Base-by-base conservation (phyloP, 1,140 invertebrate species). In the Arion vulgaris region DNA sequence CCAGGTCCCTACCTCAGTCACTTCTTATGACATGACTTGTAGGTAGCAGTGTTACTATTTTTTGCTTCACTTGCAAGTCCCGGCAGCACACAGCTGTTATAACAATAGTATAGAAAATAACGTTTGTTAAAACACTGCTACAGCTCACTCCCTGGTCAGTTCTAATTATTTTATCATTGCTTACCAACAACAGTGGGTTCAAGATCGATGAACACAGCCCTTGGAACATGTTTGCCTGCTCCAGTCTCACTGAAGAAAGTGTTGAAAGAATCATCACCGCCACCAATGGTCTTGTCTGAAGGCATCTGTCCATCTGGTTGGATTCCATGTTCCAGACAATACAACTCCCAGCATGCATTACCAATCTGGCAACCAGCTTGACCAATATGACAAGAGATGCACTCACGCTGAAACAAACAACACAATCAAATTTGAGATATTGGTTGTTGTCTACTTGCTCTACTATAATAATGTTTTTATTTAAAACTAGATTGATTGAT, bases 191-290 rank as follows among this genome's bases (percentile, higher is more conserved):
- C 92, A n/a, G 92, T 93, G 0, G 92, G 92, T 78, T 93, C 92
- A 71, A 93, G 81, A 81, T 93, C 92, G 36, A 93, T 89, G 74
- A 93, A 92, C 62, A 93, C 88, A 26, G 92, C 91, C 78, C 92
- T 88, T 4, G 96, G 96, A n/a, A 97, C 96, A 86, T 95, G 94
- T 87, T 95, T 95, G 0, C 95, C 94, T 39, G 93, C 95, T 34
- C 95, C 95, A 49, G 96, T 98, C 92, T 98, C 96, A 86, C 95
- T 96, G 94, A 97, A 97, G 92, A 97, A 97, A 26, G 96, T 96
- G 90, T 96, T 96, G 92, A 96, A 96, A n/a, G 95, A 96, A 91
- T 96, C 96, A 89, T 96, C 95, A 51, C 95, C 95, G 23, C 94
- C 94, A 19, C 91, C 88, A 75, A 81, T 68, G 26, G 80, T 73